Evolutionary conservation across 2,797 vertebrate genomes (phyloP).

Genomic region (Leontocebus nigricollis): DNA sequence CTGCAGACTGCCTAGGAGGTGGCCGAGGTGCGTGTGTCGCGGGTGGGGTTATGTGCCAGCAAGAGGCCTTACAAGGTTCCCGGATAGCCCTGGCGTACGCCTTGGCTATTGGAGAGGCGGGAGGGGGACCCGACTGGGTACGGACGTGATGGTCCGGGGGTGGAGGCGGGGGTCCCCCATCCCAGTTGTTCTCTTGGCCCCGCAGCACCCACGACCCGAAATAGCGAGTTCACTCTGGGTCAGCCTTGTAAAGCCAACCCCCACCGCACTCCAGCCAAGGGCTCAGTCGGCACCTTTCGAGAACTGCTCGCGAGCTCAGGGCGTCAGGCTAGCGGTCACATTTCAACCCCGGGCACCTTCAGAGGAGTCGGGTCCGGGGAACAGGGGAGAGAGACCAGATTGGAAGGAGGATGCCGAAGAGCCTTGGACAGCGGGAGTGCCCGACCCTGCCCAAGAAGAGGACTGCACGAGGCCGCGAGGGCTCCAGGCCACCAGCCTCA

Average conservation of each 20-base stretch:
- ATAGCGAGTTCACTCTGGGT: conserved; percentile 60
- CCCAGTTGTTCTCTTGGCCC: conserved; percentile 52
- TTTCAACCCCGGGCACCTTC: neutral
- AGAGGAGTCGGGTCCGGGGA: neutral
- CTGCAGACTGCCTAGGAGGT: neutral
- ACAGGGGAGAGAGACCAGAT: accelerated
- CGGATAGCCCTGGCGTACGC: neutral
- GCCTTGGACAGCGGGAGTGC: neutral
- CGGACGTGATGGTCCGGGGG: neutral
- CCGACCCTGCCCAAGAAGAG: neutral
- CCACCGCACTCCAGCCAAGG: neutral
- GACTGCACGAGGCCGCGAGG: accelerated
- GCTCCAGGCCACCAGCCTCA: neutral
- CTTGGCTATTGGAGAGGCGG: neutral
- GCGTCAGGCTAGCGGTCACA: neutral
- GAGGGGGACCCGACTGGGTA: neutral
- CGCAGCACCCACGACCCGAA: neutral
- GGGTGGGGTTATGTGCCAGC: neutral
- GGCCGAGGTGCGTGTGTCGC: neutral
- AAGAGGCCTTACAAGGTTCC: conserved; percentile 41
- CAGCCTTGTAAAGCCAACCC: neutral
- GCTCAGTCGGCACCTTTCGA: neutral
- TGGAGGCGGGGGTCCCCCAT: conserved; percentile 25
- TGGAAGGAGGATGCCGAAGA: neutral
- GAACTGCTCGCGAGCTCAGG: neutral